Evolutionary conservation across 1,140 invertebrate species (phyloP).

Genomic region (Bathynomus jamesi): DNA sequence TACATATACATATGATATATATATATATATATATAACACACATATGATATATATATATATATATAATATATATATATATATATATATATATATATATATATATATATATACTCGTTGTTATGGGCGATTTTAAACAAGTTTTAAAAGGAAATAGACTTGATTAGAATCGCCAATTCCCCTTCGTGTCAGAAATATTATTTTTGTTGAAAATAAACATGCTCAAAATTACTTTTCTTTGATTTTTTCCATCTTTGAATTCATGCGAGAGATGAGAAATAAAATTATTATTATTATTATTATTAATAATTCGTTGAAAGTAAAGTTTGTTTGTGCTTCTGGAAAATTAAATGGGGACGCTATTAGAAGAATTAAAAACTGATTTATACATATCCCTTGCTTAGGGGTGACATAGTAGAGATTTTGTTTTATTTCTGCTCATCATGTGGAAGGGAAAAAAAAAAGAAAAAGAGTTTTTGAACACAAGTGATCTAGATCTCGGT

Average conservation of each 20-base stretch:
- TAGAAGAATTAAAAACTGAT: too few relatives aligned
- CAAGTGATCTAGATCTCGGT: too few relatives aligned
- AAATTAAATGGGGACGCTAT: too few relatives aligned
- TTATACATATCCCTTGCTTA: too few relatives aligned
- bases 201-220: neutral
- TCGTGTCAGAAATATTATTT: slow-evolving; percentile 1
- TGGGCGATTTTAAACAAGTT: neutral
- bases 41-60: neutral
- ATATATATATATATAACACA: neutral
- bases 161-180: neutral
- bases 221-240: neutral
- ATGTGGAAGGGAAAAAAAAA: too few relatives aligned
- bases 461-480: too few relatives aligned
- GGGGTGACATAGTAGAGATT: too few relatives aligned
- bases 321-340: too few relatives aligned
- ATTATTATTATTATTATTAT: too few relatives aligned
- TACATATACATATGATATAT: neutral
- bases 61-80: neutral
- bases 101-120: neutral
- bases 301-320: too few relatives aligned
- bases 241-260: neutral
- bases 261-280: too few relatives aligned
- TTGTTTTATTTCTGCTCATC: too few relatives aligned
- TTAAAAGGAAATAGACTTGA: neutral
- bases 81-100: neutral